These are phyloP conservation scores for Forbesichthys papilliferus DNA, from an alignment of 2,113 vertebrate species.

Conservation along the genomic window DNA sequence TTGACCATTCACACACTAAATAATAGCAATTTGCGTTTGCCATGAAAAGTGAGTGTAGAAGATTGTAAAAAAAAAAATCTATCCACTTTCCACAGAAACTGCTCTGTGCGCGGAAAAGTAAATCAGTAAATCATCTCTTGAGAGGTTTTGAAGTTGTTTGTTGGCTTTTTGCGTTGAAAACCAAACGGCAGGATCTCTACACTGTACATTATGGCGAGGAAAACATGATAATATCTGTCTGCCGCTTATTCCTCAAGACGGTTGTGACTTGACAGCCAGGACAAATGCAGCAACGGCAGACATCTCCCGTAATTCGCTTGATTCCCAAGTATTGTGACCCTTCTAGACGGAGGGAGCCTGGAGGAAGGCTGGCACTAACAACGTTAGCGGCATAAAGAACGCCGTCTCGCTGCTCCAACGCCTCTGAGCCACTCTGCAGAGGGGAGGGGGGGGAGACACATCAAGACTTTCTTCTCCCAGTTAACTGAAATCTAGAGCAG, in stretches of 20 bases:
- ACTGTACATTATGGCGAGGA: no score
- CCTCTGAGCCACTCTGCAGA: slow-evolving; percentile 49
- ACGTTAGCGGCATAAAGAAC: slow-evolving; percentile 63
- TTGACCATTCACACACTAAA: no score
- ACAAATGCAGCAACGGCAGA: slow-evolving; percentile 35
- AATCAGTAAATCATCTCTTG: no score
- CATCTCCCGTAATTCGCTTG: slow-evolving; percentile 58
- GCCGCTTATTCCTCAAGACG: neutral
- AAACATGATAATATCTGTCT: slow-evolving; percentile 25
- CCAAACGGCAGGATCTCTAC: no score
- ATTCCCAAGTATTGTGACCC: slow-evolving; percentile 70
- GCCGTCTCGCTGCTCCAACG: slow-evolving; percentile 44
- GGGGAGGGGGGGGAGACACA: slow-evolving; percentile 47
- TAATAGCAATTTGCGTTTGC: no score
- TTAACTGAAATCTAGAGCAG: slow-evolving; percentile 41
- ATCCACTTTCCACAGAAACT: no score
- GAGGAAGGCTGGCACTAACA: slow-evolving; percentile 72
- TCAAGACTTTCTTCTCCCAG: slow-evolving; percentile 48
- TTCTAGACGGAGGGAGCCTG: slow-evolving; percentile 71
- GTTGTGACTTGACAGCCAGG: slow-evolving; percentile 37
- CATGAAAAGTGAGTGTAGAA: no score
- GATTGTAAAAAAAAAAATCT: no score
- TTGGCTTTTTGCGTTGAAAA: no score
- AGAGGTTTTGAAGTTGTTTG: no score
- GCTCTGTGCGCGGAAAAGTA: no score